Conservation (phyloP, 2,797 vertebrate species). For the Oreochromis grahami region DNA sequence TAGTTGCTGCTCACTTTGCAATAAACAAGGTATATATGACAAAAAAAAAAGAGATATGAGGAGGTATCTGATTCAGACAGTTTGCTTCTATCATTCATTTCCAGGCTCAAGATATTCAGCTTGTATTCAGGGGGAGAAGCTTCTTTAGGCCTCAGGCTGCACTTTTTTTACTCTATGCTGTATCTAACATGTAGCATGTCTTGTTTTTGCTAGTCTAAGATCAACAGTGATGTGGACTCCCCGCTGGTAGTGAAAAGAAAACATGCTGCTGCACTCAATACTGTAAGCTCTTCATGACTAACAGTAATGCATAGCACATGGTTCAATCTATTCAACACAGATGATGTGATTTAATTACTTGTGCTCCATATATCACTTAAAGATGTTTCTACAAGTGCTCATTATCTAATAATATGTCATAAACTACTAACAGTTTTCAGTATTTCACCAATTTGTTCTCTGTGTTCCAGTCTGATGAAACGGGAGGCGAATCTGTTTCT, state of each 20-base stretch:
- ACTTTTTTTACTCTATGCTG: background rate
- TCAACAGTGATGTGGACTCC: constrained; percentile 63
- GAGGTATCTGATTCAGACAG: background rate
- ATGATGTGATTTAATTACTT: background rate
- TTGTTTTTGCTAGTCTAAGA: constrained; percentile 39
- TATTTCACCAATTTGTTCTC: background rate
- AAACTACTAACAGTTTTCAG: background rate
- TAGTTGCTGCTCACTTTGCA: background rate
- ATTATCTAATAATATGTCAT: background rate
- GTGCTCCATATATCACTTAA: background rate
- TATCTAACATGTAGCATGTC: background rate
- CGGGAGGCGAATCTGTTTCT: constrained; percentile 35
- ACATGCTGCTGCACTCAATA: constrained; percentile 32
- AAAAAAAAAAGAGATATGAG: background rate
- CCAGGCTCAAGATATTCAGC: constrained; percentile 35
- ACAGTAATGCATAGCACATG: no score
- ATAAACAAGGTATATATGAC: background rate
- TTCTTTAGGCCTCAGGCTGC: background rate
- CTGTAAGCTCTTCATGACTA: constrained; percentile 41
- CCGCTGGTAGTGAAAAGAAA: constrained; percentile 59
- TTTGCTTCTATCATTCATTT: background rate
- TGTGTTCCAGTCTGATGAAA: constrained; percentile 60
- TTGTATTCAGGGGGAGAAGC: background rate
- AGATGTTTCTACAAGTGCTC: background rate
- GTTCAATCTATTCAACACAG: background rate